A percentile compares a stretch with the other conserved stretches of the same genome.
These are phyloP conservation scores for Solenopsis fugax DNA, from an alignment of 1,140 invertebrate genomes.

Conservation along the genomic window DNA sequence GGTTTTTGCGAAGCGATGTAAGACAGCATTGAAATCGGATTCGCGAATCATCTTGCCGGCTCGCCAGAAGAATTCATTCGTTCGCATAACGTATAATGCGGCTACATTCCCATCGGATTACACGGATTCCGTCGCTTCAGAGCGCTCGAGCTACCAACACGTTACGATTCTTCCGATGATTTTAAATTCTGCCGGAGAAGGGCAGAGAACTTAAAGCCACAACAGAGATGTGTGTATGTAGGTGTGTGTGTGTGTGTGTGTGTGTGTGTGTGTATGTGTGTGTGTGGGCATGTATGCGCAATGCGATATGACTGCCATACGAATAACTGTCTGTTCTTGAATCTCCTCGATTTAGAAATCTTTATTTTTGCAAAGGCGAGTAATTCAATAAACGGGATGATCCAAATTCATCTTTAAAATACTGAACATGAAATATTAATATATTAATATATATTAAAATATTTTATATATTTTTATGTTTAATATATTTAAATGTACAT, in stretches of 20 bases:
- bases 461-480: neutral
- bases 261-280: neutral
- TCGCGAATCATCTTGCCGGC: constrained; percentile 25
- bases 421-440: neutral
- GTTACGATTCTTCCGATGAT: constrained; percentile 31
- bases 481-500: neutral
- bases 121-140: constrained; percentile 36
- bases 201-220: constrained; percentile 16
- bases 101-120: constrained; percentile 52
- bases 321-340: neutral
- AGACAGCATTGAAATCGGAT: constrained; percentile 45
- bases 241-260: too few relatives aligned
- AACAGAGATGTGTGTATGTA: neutral
- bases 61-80: constrained; percentile 51
- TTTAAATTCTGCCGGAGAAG: constrained; percentile 14
- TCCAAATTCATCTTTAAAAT: neutral
- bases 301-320: neutral
- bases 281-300: too few relatives aligned
- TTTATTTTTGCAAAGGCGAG: neutral
- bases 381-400: neutral
- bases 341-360: constrained; percentile 2
- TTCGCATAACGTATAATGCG: constrained; percentile 43
- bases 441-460: neutral
- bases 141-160: constrained; percentile 22
- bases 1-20: neutral